Base-by-base conservation (phyloP, 2,113 vertebrate genomes). In the Barbus barbus region DNA sequence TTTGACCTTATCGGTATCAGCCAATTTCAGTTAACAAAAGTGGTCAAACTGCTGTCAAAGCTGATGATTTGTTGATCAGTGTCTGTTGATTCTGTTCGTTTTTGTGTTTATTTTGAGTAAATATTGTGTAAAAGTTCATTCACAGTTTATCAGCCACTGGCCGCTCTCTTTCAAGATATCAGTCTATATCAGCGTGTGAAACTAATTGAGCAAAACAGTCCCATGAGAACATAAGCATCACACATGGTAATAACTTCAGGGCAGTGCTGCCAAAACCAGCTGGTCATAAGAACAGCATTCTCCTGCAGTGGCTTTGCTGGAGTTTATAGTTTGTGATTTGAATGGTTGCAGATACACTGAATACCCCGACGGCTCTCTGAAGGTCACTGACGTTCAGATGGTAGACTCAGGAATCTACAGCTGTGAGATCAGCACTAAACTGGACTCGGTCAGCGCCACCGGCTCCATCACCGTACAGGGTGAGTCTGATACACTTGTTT, bases 401-500 rank as follows among this genome's bases (percentile, higher is more conserved):
- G 11, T 88, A 0, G 96, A 98, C 83, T 90, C 91, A 5, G 95
- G 91, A 0, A 46, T 3, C 9, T 98, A 96, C 69, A 93, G 92
- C 61, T 98, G 97, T 44, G 91, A 96, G 82, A 94, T 96, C 53
- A 89, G 89, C 82, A 95, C 95, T 0, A 41, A 69, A 5, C 85
- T 96, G 58, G 96, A 97, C 24, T 6, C 74, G 0, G 94, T 90
- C 1, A 89, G 84, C 2, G 92, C 92, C 83, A 90, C n/a, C 0
- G 95, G 95, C 2, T 92, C 91, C 85, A 93, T 98, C 72, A 93
- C 92, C 46, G 96, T 97, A 2, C 90, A 95, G 8, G 96, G 96
- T 96, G 33, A 26, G 91, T 36, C 67, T 9, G 48, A 44, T 11
- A 44, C 41, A 44, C 1, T n/a, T 48, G 13, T 48, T 48, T 48